Evolutionary conservation across 2,888 invertebrate species (phyloP), one percentile per base, ranked within the genome.

Genomic region (Amblyjoppa fuscipennis): DNA sequence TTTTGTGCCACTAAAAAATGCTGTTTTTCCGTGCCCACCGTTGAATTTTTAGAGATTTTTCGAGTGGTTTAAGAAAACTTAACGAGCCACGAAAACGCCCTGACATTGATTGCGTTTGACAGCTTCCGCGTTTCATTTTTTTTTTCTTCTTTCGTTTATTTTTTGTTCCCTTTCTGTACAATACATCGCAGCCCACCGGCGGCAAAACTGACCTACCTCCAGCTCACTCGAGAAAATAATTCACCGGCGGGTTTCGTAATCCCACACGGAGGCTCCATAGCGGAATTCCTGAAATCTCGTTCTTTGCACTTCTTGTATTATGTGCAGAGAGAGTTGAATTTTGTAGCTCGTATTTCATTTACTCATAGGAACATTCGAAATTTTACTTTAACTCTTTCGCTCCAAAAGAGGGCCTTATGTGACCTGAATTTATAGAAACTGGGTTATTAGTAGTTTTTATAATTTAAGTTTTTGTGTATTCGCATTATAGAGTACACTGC

Each of bases 21-120:
- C 87, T 89, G 90, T 89, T 88, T 88, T 86, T 83, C 78, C 74
- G 85, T 87, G 87, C 88, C 87, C 79, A 51, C 41, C 59, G 69
- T 78, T 51, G 78, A 81, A 53, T 78, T 81, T 85, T 75, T 51
- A 69, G 69, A 73, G 84, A 81, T 41, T 84, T 84, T 78, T 84
- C 81, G 81, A 81, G 81, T 49, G 78, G 64, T 85, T 75, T 68
- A 70, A 79, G 66, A 70, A 78, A n/a, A 66, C 85, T 88, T 89
- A 88, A 86, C 87, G 88, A 87, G 86, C 84, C 85, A 77, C 61
- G 64, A 85, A 69, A 70, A 79, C 81, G 86, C 61, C 25, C 61
- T 90, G 90, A 92, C 89, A 89, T 78, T 92, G 91, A 93, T 91
- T 90, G 89, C 90, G 88, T 89, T 89, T 92, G 93, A 93, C 93